Evolutionary conservation across 1,140 invertebrate species (phyloP).

Genomic region (Pristionchus pacificus): DNA sequence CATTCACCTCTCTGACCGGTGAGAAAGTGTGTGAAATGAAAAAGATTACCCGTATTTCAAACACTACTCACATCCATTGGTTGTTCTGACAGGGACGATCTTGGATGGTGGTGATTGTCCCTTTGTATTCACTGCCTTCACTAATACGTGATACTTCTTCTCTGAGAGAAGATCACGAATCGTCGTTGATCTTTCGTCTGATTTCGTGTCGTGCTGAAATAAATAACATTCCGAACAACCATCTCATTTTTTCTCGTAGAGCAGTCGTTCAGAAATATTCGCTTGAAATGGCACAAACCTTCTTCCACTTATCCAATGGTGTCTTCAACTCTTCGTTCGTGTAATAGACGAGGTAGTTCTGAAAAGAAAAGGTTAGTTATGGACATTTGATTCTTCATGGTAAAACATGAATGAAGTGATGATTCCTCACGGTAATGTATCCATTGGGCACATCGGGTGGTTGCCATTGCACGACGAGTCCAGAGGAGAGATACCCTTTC

Average conservation of each 20-base stretch:
- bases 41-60: too few relatives aligned
- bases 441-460: too few relatives aligned
- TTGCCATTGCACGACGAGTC: too few relatives aligned
- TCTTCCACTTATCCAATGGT: constrained; percentile 37
- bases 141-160: constrained; percentile 58
- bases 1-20: too few relatives aligned
- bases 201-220: constrained; percentile 67
- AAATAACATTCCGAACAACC: background rate
- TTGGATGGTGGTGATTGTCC: constrained; percentile 58
- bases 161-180: constrained; percentile 64
- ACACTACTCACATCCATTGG: constrained; percentile 34
- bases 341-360: constrained; percentile 97
- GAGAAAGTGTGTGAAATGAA: too few relatives aligned
- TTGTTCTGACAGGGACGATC: constrained; percentile 38
- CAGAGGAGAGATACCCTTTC: too few relatives aligned
- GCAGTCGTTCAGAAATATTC: background rate
- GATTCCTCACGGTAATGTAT: too few relatives aligned
- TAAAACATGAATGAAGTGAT: too few relatives aligned
- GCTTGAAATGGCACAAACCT: constrained; percentile 14
- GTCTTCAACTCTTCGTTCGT: constrained; percentile 65
- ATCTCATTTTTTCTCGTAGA: background rate
- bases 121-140: constrained; percentile 58
- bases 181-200: constrained; percentile 86
- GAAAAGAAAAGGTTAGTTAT: too few relatives aligned
- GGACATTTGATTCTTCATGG: too few relatives aligned